Conservation (phyloP, 2,888 invertebrate species). For the Lepidonotus clava region DNA sequence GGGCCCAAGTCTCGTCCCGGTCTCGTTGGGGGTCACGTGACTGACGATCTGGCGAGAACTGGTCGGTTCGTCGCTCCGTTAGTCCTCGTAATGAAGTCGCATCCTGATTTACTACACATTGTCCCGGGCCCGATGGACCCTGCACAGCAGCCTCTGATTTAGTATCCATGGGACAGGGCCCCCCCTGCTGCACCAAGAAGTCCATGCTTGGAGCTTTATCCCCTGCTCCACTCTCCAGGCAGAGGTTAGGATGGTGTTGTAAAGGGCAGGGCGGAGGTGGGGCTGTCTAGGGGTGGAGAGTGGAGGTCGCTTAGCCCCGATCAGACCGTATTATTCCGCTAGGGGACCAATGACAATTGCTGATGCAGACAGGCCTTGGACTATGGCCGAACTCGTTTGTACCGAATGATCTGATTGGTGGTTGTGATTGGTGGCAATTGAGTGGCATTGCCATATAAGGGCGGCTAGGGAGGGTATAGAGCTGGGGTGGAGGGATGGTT, state of each 20-base stretch:
- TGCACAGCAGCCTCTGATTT: background rate
- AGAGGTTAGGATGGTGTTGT: too few species aligned
- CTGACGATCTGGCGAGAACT: too few species aligned
- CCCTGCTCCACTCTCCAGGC: too few species aligned
- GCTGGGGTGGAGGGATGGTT: background rate
- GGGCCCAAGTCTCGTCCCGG: too few species aligned
- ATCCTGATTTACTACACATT: conserved; percentile 10
- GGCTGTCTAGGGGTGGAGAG: too few species aligned
- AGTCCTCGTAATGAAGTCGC: background rate
- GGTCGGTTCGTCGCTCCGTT: too few species aligned
- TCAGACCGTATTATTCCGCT: conserved; percentile 14
- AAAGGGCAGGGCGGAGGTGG: too few species aligned
- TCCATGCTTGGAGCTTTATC: too few species aligned
- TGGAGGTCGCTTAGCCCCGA: too few species aligned
- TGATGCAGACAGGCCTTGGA: background rate
- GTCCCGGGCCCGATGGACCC: background rate
- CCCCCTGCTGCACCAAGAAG: background rate
- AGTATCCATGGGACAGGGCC: background rate
- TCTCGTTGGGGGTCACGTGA: too few species aligned
- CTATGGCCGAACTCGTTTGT: background rate
- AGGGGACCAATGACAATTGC: background rate
- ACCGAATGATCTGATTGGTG: background rate
- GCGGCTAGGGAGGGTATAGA: background rate
- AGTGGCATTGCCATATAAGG: conserved; percentile 3
- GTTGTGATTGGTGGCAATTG: background rate